Percentiles rank a stretch among this genome's conserved stretches.
phyloP scores from a whole-genome alignment of 2,797 vertebrate species.

The Chromis chromis region DNA sequence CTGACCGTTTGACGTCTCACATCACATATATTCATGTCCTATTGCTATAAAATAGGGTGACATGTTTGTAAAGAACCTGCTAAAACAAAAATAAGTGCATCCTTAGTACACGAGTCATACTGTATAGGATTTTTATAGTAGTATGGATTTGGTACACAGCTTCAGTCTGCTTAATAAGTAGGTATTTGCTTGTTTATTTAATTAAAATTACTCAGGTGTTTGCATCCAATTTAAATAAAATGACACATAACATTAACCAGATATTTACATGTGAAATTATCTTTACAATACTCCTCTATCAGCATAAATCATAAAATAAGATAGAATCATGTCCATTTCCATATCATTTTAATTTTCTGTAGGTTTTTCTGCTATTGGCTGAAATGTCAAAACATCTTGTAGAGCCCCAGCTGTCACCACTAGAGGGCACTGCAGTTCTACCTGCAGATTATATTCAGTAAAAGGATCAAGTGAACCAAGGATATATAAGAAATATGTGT shows the following conservation, averaged over 20 bases:
- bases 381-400: not conserved
- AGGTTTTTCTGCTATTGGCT: not conserved
- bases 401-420: slow-evolving; percentile 2
- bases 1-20: too few species aligned
- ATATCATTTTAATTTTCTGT: too few species aligned
- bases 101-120: not conserved
- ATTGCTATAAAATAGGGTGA: too few species aligned
- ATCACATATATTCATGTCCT: too few species aligned
- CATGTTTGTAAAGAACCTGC: not conserved
- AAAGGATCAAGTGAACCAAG: not conserved
- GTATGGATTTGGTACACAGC: not conserved
- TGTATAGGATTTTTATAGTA: not conserved
- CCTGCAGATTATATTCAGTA: not conserved
- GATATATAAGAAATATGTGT: not conserved
- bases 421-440: slow-evolving; percentile 55
- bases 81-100: not conserved
- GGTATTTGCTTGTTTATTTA: not conserved
- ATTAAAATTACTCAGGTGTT: not conserved
- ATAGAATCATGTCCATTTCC: not conserved
- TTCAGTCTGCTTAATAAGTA: not conserved
- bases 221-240: not conserved
- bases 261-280: not conserved
- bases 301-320: not conserved
- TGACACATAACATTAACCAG: not conserved
- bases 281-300: not conserved